phyloP scores from a whole-genome alignment of 1,140 invertebrate genomes.

The Artemia franciscana region DNA sequence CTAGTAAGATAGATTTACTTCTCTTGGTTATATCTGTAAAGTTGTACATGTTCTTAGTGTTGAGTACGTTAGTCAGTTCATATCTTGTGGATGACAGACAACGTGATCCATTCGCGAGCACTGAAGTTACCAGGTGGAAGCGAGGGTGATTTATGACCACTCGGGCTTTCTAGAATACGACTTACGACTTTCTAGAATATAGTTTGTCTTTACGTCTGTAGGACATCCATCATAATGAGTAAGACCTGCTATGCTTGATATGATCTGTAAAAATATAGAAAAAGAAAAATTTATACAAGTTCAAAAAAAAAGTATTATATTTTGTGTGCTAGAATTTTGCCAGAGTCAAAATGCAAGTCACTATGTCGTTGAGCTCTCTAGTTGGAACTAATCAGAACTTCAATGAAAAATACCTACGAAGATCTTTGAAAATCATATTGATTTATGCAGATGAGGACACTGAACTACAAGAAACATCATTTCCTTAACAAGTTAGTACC shows the following conservation, averaged over 20 bases:
- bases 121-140: no score
- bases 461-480: conserved; percentile 69
- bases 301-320: conserved; percentile 4
- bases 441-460: conserved; percentile 75
- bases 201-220: conserved; percentile 1
- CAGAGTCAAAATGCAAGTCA: conserved; percentile 94
- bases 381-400: conserved; percentile 63
- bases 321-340: conserved; percentile 58
- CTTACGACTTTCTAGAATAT: no score
- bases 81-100: no score
- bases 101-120: no score
- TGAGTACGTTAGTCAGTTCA: no score
- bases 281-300: no score
- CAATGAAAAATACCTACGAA: conserved; percentile 78
- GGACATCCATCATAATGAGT: not conserved
- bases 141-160: no score
- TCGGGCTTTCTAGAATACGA: no score
- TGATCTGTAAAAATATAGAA: conserved; percentile 3
- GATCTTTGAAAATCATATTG: conserved; percentile 79
- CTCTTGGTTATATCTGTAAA: no score
- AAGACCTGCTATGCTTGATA: not conserved
- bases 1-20: no score
- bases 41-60: no score
- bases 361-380: conserved; percentile 75
- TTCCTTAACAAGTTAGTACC: conserved; percentile 68